Conservation (phyloP, 2,888 invertebrate genomes). For the Bimastos eiseni region DNA sequence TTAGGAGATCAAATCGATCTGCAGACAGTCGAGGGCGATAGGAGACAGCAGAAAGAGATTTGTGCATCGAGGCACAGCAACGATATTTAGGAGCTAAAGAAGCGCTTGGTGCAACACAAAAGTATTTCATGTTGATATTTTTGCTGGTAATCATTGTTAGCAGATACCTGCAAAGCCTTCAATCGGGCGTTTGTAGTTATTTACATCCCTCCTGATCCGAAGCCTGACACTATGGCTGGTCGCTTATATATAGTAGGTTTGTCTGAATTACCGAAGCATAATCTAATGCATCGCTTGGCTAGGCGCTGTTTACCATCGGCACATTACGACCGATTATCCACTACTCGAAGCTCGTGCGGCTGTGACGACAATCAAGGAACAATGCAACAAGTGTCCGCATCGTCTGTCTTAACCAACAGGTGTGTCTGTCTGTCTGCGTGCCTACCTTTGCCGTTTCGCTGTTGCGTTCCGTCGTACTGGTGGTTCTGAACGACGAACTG, state of each 20-base stretch:
- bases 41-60: too few species aligned
- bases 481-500: conserved; percentile 21
- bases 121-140: neutral
- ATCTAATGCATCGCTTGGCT: neutral
- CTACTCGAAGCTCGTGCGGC: neutral
- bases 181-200: neutral
- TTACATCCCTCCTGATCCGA: neutral
- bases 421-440: neutral
- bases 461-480: conserved; percentile 16
- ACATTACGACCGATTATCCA: neutral
- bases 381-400: neutral
- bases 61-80: too few species aligned
- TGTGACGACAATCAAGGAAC: conserved; percentile 13
- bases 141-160: neutral
- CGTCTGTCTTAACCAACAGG: neutral
- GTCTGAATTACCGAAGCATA: neutral
- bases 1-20: too few species aligned
- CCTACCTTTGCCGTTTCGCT: conserved; percentile 25
- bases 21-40: too few species aligned
- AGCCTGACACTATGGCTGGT: neutral
- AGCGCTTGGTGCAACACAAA: neutral
- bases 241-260: neutral
- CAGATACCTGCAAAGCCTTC: neutral
- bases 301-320: neutral
- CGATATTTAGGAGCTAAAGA: neutral